A percentile compares a stretch with the other conserved stretches of the same genome.
These are phyloP conservation scores for Thalassarche chlororhynchos DNA, from an alignment of 2,113 vertebrate genomes.

Conservation along the genomic window DNA sequence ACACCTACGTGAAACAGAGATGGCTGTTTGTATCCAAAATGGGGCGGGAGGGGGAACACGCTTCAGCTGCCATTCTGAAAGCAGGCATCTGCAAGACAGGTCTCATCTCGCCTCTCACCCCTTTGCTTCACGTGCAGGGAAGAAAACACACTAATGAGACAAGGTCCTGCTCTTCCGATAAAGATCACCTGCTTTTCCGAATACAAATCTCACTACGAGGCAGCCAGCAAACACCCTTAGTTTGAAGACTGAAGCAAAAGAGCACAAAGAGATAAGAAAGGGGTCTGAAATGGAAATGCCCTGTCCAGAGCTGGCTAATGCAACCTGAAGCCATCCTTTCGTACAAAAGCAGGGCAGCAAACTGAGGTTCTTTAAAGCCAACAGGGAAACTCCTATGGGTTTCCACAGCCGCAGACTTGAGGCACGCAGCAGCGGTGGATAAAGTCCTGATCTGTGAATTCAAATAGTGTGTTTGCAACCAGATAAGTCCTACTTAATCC, in stretches of 20 bases:
- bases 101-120: background rate
- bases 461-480: background rate
- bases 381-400: background rate
- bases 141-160: background rate
- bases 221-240: background rate
- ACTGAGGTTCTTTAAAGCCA: background rate
- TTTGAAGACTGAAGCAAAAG: background rate
- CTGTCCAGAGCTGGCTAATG: background rate
- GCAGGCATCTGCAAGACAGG: background rate
- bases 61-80: background rate
- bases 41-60: background rate
- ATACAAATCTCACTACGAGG: accelerated
- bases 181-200: background rate
- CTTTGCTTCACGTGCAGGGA: background rate
- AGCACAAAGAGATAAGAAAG: background rate
- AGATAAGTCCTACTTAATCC: background rate
- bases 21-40: background rate
- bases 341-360: background rate
- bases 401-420: background rate
- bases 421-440: background rate
- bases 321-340: background rate
- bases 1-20: background rate
- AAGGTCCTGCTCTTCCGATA: background rate
- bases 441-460: background rate
- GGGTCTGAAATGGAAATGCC: background rate